Evolutionary conservation across 2,113 vertebrate genomes (phyloP).

Genomic region (Monopterus albus): DNA sequence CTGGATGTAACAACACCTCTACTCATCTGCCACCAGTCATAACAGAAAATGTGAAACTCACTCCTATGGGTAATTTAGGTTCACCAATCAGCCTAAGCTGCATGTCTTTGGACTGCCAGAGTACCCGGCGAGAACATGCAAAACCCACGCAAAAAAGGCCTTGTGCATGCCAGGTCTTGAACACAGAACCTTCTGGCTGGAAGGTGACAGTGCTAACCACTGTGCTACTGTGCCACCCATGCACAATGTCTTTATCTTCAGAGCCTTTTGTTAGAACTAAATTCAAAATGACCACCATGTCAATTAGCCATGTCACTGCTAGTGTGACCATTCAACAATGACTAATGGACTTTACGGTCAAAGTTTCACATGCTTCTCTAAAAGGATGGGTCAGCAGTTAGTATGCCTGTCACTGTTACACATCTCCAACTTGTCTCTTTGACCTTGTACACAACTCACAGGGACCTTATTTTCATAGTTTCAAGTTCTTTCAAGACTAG

Average conservation of each 20-base stretch:
- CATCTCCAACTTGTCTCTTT: slow-evolving; percentile 23
- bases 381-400: slow-evolving; percentile 25
- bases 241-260: no score
- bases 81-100: no score
- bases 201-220: no score
- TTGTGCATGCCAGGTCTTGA: no score
- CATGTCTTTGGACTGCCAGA: no score
- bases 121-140: no score
- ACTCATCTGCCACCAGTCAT: slow-evolving; percentile 52
- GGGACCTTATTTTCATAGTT: not conserved
- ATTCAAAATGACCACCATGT: slow-evolving; percentile 55
- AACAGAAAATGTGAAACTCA: slow-evolving; percentile 50
- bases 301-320: slow-evolving; percentile 59
- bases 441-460: slow-evolving; percentile 40
- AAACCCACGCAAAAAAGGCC: no score
- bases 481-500: not conserved
- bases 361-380: slow-evolving; percentile 14
- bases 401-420: slow-evolving; percentile 19
- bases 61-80: no score
- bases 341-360: slow-evolving; percentile 47
- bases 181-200: no score
- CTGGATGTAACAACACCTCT: slow-evolving; percentile 25
- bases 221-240: no score
- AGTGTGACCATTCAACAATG: slow-evolving; percentile 42
- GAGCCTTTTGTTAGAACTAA: slow-evolving; percentile 52